These are phyloP conservation scores for Pomatostomus ruficeps DNA, from an alignment of 2,113 vertebrate species.

Conservation along the genomic window DNA sequence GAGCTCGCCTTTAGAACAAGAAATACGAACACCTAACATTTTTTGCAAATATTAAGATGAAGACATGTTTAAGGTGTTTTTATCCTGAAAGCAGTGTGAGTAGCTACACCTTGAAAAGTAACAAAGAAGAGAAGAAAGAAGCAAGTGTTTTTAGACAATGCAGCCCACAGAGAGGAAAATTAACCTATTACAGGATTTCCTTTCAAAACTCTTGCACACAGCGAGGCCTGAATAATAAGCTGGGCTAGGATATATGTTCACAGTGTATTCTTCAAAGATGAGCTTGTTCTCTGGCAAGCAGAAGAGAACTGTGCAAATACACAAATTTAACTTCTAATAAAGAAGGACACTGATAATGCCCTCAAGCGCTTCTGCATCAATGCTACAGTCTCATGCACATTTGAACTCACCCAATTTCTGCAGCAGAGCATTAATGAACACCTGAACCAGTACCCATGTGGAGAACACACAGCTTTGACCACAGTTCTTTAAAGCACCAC, in stretches of 20 bases:
- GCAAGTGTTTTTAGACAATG: neutral
- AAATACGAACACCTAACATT: neutral
- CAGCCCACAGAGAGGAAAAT: slow-evolving; percentile 15
- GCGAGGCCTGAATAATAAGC: neutral
- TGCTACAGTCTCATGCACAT: neutral
- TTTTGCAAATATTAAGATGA: neutral
- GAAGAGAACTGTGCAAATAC: neutral
- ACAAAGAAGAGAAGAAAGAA: neutral
- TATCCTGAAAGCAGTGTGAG: neutral
- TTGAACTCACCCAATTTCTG: neutral
- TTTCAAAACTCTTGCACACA: neutral
- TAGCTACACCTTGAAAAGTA: neutral
- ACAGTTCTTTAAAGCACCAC: neutral
- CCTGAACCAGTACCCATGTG: neutral
- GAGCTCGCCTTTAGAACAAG: neutral
- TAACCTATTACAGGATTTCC: slow-evolving; percentile 17
- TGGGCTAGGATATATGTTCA: neutral
- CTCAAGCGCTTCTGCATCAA: neutral
- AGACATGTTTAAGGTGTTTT: neutral
- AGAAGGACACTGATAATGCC: neutral
- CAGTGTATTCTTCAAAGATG: neutral
- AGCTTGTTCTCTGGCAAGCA: neutral
- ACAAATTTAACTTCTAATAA: neutral
- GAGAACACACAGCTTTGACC: neutral
- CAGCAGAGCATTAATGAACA: neutral